Evolutionary conservation across 92 coral and sea anemone species (phyloP), one percentile per base, ranked within the genome.

Genomic region (Actinernus sp.): DNA sequence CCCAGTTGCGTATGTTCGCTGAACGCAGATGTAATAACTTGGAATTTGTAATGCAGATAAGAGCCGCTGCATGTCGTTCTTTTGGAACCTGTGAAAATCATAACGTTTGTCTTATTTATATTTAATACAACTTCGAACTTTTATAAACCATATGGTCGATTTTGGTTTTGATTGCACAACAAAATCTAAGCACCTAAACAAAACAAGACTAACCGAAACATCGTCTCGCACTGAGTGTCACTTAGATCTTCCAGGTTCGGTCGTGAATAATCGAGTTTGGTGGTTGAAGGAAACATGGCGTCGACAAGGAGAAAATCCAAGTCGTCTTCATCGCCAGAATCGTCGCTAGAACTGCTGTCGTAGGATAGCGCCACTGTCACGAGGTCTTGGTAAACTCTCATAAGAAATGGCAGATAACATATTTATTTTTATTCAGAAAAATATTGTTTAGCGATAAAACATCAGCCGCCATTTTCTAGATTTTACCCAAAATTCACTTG

Each of bases 191-290:
- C n/a, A n/a, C n/a, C n/a, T n/a, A n/a, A n/a, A n/a, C n/a, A n/a
- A n/a, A n/a, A n/a, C n/a, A n/a, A n/a, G 6, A 6, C 41, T 34
- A 6, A 60, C 82, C 88, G 73, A 69, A 85, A 85, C 91, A 85
- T 71, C 36, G 25, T 25, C 69, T 85, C 85, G 61, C 86, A 85
- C 55, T 85, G 75, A 19, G 26, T 17, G 20, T 63, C 74, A 41
- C 62, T 76, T 36, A 84, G 31, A 75, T 84, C 85, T 21, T 75
- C 84, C 25, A 78, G 61, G 44, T 60, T 55, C 38, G 2, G 30
- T 47, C 65, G 55, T 24, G 50, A 28, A 47, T 14, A 53, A 28
- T 64, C 48, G 27, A 16, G 61, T 43, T 70, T 71, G 3, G 11
- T 19, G 16, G 64, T 48, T 21, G 67, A 10, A 12, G 81, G 73